These are phyloP conservation scores for Drosophila ohnishii DNA, from an alignment of 1,140 invertebrate genomes.

Conservation along the genomic window DNA sequence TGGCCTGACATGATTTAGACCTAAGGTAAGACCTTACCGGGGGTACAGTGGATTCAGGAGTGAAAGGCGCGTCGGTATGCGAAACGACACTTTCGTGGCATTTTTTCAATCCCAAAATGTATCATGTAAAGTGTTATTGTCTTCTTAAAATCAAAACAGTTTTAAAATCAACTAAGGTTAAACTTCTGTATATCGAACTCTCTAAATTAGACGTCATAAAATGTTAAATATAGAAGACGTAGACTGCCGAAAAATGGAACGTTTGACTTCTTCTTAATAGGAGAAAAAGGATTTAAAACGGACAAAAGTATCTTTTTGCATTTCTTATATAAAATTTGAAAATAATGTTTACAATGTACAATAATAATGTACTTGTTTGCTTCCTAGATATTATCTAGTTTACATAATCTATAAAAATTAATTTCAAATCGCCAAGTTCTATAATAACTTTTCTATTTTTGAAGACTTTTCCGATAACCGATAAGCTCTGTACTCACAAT, in stretches of 20 bases:
- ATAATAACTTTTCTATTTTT: neutral
- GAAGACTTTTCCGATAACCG: neutral
- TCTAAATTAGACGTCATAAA: no score
- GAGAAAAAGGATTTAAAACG: slow-evolving; percentile 8
- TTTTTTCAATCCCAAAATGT: slow-evolving; percentile 8
- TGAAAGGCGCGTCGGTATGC: neutral
- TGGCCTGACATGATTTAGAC: slow-evolving; percentile 64
- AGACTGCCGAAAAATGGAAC: neutral
- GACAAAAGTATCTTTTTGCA: neutral
- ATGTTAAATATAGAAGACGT: neutral
- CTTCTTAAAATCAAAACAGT: neutral
- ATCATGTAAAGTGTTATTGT: neutral
- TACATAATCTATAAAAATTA: neutral
- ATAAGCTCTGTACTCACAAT: slow-evolving; percentile 10
- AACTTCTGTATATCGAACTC: no score
- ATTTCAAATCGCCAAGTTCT: neutral
- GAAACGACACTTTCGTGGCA: neutral
- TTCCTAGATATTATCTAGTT: neutral
- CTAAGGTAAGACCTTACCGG: slow-evolving; percentile 58
- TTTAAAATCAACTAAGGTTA: neutral
- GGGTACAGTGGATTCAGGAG: slow-evolving; percentile 12
- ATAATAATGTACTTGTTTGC: neutral
- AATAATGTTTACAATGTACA: neutral
- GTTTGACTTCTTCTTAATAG: slow-evolving; percentile 2
- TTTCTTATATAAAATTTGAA: neutral